Conservation (phyloP, 2,888 invertebrate genomes). For the Monochamus alternatus region DNA sequence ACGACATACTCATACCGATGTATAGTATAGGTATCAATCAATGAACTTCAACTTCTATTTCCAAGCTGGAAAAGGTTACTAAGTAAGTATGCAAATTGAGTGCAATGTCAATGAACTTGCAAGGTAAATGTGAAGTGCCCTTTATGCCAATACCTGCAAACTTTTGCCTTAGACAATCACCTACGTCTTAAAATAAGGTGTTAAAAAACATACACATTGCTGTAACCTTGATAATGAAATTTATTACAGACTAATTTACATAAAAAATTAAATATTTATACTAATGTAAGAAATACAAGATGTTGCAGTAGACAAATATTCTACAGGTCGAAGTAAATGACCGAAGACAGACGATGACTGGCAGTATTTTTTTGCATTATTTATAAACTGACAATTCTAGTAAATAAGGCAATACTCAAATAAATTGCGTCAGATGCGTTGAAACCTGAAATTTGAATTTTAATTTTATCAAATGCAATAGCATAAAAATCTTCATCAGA, state of each 20-base stretch:
- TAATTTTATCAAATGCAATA: slow-evolving; percentile 35
- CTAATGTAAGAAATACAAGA: slow-evolving; percentile 19
- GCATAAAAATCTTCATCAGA: slow-evolving; percentile 36
- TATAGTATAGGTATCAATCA: not conserved
- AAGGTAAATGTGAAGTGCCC: no score
- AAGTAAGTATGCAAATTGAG: no score
- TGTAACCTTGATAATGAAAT: slow-evolving; percentile 20
- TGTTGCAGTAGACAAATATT: slow-evolving; percentile 6
- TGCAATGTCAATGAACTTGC: no score
- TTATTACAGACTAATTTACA: not conserved
- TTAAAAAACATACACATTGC: not conserved
- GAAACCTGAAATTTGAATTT: slow-evolving; percentile 31
- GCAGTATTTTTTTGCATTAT: slow-evolving; percentile 20
- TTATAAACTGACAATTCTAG: not conserved
- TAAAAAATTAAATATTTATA: not conserved
- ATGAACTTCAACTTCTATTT: not conserved
- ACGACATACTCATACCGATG: no score
- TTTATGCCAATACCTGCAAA: no score
- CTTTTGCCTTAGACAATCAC: no score
- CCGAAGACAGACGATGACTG: slow-evolving; percentile 10
- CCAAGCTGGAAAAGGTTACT: no score
- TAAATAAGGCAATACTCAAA: slow-evolving; percentile 28
- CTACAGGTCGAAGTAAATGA: slow-evolving; percentile 19
- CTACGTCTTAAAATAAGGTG: no score
- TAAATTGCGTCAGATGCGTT: slow-evolving; percentile 35